phyloP scores from a whole-genome alignment of 2,797 vertebrate species.

The Hafferia zeledoni region DNA sequence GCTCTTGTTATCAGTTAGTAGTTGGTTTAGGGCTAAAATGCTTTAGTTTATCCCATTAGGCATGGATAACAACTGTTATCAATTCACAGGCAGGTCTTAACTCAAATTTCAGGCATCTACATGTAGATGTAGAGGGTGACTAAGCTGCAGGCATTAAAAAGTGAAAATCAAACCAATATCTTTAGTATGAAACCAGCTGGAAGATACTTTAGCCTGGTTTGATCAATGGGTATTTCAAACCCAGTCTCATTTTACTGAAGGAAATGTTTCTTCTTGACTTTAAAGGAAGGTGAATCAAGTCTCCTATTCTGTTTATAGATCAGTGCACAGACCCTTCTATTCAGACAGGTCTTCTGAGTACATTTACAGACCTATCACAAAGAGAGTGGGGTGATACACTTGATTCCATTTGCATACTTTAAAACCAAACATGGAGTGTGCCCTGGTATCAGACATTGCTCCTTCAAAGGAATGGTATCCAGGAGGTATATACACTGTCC shows the following conservation, averaged over 20 bases:
- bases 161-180: neutral
- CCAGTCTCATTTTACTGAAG: neutral
- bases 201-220: neutral
- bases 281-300: neutral
- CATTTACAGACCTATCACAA: neutral
- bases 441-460: neutral
- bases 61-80: neutral
- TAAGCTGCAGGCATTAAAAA: neutral
- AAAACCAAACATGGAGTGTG: neutral
- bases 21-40: neutral
- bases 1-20: neutral
- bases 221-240: neutral
- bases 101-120: neutral
- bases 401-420: neutral
- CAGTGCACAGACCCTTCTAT: neutral
- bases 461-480: neutral
- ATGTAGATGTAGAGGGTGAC: neutral
- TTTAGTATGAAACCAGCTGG: neutral
- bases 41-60: conserved; percentile 11
- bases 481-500: neutral
- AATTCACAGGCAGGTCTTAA: neutral
- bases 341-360: neutral
- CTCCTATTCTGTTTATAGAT: neutral
- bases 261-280: neutral
- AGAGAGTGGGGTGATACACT: neutral